Percentiles rank a stretch among this genome's conserved stretches.
Evolutionary conservation across 2,797 vertebrate species (phyloP).

Genomic region (Scleropages formosus): DNA sequence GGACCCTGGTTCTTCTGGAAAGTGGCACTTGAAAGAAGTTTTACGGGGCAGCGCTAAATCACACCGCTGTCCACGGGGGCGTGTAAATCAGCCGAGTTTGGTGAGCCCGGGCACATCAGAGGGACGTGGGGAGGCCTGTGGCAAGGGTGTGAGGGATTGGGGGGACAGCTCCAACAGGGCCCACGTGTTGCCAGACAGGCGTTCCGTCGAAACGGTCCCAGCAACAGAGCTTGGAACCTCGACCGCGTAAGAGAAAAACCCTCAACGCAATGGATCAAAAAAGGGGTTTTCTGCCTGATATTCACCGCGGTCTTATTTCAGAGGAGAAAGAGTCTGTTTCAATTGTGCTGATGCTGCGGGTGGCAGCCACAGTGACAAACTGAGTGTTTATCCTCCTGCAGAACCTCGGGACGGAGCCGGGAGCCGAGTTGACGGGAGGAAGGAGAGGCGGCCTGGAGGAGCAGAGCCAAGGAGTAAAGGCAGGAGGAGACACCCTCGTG

Average conservation of each 20-base stretch:
- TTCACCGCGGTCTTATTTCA: not conserved
- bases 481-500: no score
- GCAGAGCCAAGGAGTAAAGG: not conserved
- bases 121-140: not conserved
- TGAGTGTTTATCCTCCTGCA: not conserved
- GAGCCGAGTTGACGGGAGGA: not conserved
- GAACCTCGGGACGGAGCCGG: not conserved
- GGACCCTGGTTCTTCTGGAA: slow-evolving; percentile 43
- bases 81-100: slow-evolving; percentile 45
- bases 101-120: slow-evolving; percentile 39
- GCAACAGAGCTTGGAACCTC: not conserved
- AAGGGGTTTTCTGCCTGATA: not conserved
- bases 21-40: slow-evolving; percentile 50
- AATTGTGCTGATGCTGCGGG: not conserved
- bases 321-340: not conserved
- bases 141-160: not conserved
- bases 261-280: slow-evolving; percentile 8
- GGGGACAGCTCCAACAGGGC: not conserved
- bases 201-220: not conserved
- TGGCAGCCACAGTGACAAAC: not conserved
- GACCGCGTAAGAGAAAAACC: not conserved
- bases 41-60: slow-evolving; percentile 48
- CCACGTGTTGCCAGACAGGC: not conserved
- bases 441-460: not conserved
- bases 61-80: slow-evolving; percentile 35